phyloP scores from a whole-genome alignment of 1,140 invertebrate species.

The Meloidogyne chitwoodi region DNA sequence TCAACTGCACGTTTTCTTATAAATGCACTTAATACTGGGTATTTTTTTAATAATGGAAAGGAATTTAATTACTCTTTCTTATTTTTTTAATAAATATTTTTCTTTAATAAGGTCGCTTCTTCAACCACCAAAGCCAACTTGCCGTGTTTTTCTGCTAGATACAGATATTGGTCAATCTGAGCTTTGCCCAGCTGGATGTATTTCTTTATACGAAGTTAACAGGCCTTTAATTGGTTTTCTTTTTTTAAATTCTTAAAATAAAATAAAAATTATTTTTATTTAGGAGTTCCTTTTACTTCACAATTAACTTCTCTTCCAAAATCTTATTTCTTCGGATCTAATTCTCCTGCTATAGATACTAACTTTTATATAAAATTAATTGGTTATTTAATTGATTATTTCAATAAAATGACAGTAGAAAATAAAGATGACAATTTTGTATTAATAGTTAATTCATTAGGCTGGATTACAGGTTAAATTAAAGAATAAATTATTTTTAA shows the following conservation, averaged over 20 bases:
- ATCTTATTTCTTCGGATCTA: slow-evolving; percentile 29
- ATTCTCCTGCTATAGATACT: slow-evolving; percentile 13
- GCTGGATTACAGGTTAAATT: slow-evolving; percentile 35
- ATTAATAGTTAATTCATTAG: slow-evolving; percentile 30
- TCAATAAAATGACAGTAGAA: not conserved
- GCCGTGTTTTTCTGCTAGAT: slow-evolving; percentile 27
- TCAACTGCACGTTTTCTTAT: slow-evolving; percentile 23
- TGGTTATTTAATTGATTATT: not conserved
- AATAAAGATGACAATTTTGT: slow-evolving; percentile 22
- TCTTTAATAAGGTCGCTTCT: not conserved
- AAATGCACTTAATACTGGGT: slow-evolving; percentile 20
- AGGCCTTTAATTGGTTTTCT: slow-evolving; percentile 30
- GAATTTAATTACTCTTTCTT: not conserved
- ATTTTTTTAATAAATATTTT: not conserved
- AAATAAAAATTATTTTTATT: not conserved
- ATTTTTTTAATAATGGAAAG: not conserved
- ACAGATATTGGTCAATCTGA: slow-evolving; percentile 33
- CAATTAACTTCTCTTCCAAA: slow-evolving; percentile 15
- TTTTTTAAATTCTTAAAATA: not conserved
- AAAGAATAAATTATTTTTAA: no score
- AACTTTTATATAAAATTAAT: slow-evolving; percentile 31
- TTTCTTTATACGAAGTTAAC: slow-evolving; percentile 25
- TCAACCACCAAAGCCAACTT: slow-evolving; percentile 2
- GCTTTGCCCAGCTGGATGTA: slow-evolving; percentile 17
- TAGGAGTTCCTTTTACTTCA: slow-evolving; percentile 24